Evolutionary conservation across 1,140 invertebrate species (phyloP).

Genomic region (Drosophila leontia): DNA sequence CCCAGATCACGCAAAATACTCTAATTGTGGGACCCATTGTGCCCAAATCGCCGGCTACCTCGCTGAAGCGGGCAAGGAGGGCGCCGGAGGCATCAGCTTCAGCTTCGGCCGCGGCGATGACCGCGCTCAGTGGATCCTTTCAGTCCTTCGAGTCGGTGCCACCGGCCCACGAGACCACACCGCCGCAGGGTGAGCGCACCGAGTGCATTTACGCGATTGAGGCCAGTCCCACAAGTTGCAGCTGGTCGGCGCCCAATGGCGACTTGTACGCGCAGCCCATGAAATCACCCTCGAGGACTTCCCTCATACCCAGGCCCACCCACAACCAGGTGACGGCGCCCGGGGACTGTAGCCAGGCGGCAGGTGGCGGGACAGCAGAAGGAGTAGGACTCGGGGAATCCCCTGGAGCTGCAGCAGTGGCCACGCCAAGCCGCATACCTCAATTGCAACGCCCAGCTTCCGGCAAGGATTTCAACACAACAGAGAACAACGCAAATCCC

Average conservation of each 20-base stretch:
- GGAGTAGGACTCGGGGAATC: constrained; percentile 4
- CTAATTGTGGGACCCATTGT: constrained; percentile 86
- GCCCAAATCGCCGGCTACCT: constrained; percentile 78
- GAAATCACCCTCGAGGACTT: constrained; percentile 66
- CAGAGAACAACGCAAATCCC: constrained; percentile 21
- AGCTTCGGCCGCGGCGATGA: constrained; percentile 1
- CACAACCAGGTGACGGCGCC: constrained; percentile 13
- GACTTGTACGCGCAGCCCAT: constrained; percentile 75
- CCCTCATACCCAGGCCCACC: constrained; percentile 58
- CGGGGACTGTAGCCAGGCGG: constrained; percentile 8
- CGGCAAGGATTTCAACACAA: constrained; percentile 52
- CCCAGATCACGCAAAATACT: constrained; percentile 85
- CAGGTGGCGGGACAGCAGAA: neutral
- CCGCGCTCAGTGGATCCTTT: constrained; percentile 66
- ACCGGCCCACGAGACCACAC: constrained; percentile 66
- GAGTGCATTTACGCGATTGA: constrained; percentile 73
- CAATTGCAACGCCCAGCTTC: constrained; percentile 67
- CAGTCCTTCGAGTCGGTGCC: constrained; percentile 77
- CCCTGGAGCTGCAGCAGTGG: constrained; percentile 3
- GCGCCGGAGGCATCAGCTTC: neutral
- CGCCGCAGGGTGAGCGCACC: constrained; percentile 72
- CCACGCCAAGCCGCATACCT: constrained; percentile 60
- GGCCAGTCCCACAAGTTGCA: constrained; percentile 34
- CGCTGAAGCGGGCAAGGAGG: constrained; percentile 48
- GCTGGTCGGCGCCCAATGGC: constrained; percentile 64